Evolutionary conservation across 2,888 invertebrate species (phyloP), one percentile per base, ranked within the genome.

Genomic region (Herminia tarsipennalis): DNA sequence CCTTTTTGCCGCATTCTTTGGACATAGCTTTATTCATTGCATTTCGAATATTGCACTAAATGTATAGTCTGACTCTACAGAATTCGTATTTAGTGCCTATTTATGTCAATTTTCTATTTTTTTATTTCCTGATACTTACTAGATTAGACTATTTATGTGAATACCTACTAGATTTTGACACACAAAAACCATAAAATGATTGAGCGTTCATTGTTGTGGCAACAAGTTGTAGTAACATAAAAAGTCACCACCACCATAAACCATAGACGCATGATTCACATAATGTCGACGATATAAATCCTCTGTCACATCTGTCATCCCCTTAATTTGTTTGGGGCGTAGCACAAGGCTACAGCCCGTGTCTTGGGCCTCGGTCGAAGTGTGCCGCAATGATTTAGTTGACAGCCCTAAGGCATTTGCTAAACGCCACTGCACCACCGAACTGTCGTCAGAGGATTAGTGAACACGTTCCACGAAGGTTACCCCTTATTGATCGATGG

Each of bases 221-320:
- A 44, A 59, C 53, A 56, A 46, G 47, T 33, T 44, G 34, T 33
- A 49, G 40, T 42, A 32, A 41, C 51, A n/a, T n/a, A 67, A 70
- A 68, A 74, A 62, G 44, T 62, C 33, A 52, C 30, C 64, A 66
- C 61, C 70, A 65, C 70, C 70, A 77, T 73, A 71, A 66, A 69
- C 75, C 66, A 66, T 55, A 14, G 29, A 57, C 63, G 56, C 63
- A 55, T 60, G 62, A 63, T 70, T 72, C 73, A 69, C 72, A 73
- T 84, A 85, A 87, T 86, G 87, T 80, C 77, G 58, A 77, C 81
- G n/a, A n/a, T 63, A 89, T 90, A 78, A 81, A 86, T 89, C 71
- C 66, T 68, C 82, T 82, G 89, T 87, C 89, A 76, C 73, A 70
- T 72, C 72, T 87, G 88, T 89, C 89, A 88, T 79, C 82, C 76